Evolutionary conservation across 2,888 invertebrate species (phyloP).

Genomic region (Eristalis arbustorum): DNA sequence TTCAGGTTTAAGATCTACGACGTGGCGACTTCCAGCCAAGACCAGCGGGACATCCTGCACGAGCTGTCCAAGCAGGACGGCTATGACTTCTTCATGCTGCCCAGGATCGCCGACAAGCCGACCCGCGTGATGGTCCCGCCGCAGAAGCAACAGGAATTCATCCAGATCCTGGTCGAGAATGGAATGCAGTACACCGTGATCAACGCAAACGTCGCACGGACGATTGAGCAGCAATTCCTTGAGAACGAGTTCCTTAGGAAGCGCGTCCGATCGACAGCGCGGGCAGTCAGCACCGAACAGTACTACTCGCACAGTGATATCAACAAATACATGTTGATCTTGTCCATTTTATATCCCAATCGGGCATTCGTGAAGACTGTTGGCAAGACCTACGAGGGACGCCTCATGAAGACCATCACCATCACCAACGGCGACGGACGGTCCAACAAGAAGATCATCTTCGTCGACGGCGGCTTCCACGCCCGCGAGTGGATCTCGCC

Average conservation of each 20-base stretch:
- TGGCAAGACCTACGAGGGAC: conserved; percentile 83
- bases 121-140: conserved; percentile 75
- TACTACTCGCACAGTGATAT: conserved; percentile 79
- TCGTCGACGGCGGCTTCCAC: conserved; percentile 83
- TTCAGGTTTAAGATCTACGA: conserved; percentile 76
- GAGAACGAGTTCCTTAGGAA: too few species aligned
- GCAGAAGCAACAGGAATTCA: conserved; percentile 71
- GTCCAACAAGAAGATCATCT: conserved; percentile 81
- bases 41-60: conserved; percentile 71
- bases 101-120: conserved; percentile 69
- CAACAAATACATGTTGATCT: conserved; percentile 80
- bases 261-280: conserved; percentile 64
- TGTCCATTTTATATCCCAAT: conserved; percentile 82
- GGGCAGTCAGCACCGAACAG: conserved; percentile 73
- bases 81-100: conserved; percentile 74
- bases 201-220: conserved; percentile 73
- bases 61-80: conserved; percentile 71
- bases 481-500: conserved; percentile 87
- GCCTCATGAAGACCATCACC: conserved; percentile 83
- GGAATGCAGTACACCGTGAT: conserved; percentile 70
- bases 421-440: conserved; percentile 81
- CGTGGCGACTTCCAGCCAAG: conserved; percentile 44
- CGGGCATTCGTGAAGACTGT: conserved; percentile 82
- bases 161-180: conserved; percentile 63
- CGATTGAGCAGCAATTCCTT: conserved; percentile 73